These are phyloP conservation scores for Mus spicilegus DNA, from an alignment of 2,113 vertebrate species.

Conservation along the genomic window DNA sequence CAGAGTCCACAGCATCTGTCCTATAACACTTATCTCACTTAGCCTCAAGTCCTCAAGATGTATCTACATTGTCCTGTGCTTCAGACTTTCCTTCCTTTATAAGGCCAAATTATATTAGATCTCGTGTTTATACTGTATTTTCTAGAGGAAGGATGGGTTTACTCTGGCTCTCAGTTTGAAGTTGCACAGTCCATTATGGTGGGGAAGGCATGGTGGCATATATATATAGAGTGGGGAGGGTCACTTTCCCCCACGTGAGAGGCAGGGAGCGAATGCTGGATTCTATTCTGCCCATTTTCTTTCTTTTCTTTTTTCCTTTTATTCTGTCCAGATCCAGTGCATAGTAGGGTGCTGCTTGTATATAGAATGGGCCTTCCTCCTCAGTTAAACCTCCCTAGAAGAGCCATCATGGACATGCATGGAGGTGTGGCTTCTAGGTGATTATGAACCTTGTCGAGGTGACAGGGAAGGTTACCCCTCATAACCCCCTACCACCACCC, in stretches of 20 bases:
- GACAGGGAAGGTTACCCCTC: neutral
- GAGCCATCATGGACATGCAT: neutral
- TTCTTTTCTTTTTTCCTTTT: neutral
- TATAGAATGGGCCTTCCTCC: neutral
- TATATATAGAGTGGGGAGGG: neutral
- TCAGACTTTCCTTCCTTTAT: neutral
- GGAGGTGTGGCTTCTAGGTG: neutral
- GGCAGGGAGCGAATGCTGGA: neutral
- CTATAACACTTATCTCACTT: neutral
- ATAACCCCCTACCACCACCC: neutral
- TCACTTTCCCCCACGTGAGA: neutral
- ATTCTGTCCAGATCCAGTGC: neutral
- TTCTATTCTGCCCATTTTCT: neutral
- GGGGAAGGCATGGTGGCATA: neutral
- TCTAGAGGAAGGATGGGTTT: neutral
- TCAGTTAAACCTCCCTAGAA: neutral
- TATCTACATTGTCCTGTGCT: neutral
- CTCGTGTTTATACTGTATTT: neutral
- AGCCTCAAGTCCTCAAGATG: neutral
- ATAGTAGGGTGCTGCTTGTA: neutral
- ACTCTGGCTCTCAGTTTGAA: neutral
- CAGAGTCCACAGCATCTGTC: neutral
- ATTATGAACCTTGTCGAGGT: neutral
- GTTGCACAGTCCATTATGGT: neutral
- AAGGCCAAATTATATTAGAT: neutral